Evolutionary conservation across 2,888 invertebrate species (phyloP), one percentile per base, ranked within the genome.

Genomic region (Cryptus armator): DNA sequence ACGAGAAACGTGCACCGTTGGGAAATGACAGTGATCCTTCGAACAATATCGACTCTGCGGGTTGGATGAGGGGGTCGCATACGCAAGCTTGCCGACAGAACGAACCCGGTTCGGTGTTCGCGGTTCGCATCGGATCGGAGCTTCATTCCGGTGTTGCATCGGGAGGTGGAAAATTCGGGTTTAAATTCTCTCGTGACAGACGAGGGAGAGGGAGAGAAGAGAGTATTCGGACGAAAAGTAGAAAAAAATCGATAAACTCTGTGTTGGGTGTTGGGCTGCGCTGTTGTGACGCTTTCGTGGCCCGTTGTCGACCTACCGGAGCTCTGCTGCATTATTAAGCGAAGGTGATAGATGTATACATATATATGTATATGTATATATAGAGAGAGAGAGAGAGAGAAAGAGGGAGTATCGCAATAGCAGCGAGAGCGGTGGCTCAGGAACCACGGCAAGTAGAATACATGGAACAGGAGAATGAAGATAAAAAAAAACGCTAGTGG

Each of bases 131-230:
- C 64, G 70, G 66, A 72, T 6, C 29, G 37, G 16, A 66, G 81
- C 43, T 85, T 70, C 68, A 76, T 70, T 70, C 53, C 62, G 51
- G 44, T 44, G 24, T 91, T 90, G 89, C 91, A 90, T 91, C 91
- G 91, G 90, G 90, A 90, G 91, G 90, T 89, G 90, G 91, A 92
- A 92, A 92, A 92, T 92, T 91, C 90, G 90, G 90, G 90, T 90
- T 90, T 91, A 90, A 91, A 90, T 89, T 89, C 85, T 67, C 83
- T 83, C 84, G 72, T 76, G 83, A 82, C 68, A 77, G 72, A 68
- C 79, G 88, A 53, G 76, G 87, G 16, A 81, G 86, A 77, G 82
- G 83, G 90, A 29, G 89, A 89, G 70, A 90, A 90, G 76, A 68
- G 84, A 62, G 82, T 83, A 76, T 67, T 76, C 37, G 81, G 78